Evolutionary conservation across 2,113 vertebrate species (phyloP), one percentile per base, ranked within the genome.

Genomic region (Clarias batrachus): DNA sequence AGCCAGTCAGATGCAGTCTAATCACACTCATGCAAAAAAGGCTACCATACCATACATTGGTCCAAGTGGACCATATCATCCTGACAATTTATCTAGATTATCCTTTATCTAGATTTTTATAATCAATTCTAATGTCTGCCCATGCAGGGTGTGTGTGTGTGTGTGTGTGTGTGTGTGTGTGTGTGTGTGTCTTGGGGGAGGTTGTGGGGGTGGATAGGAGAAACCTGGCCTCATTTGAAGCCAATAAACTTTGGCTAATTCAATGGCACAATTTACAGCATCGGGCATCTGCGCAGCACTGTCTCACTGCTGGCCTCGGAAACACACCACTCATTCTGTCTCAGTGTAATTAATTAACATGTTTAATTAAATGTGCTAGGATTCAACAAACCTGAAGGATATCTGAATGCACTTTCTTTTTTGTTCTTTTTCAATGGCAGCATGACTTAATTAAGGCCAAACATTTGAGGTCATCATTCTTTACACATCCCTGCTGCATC

Each of bases 391-490:
- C 37, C 41, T 76, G 73, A 76, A 16, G 9, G 9, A 4, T 21
- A 73, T 19, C 68, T 48, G 21, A 12, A 74, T 74, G 68, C 16
- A 41, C 68, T 71, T 71, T 41, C 9, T 10, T 73, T 33, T 41
- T 73, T 73, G 3, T 23, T 74, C 14, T 23, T 27, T 56, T 77
- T 78, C 13, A 78, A 4, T 4, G 57, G n/a, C 14, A 59, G n/a
- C 14, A 59, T 30, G 16, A 1, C 6, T 79, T 57, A 79, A 77
- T 79, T 79, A 59, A 33, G 5, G 5, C 16, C 27, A 27, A 57
- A 19, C 27, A 80, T 80, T 60, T 80, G 56, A 60, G 78, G 78
- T 80, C 57, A 80, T 37, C 17, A 0, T 80, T 80, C 57, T 80
- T 60, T 80, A 33, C 27, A 80, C 27, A 60, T 60, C 78, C 56